These are phyloP conservation scores for Syrrhaptes paradoxus DNA, from an alignment of 2,113 vertebrate genomes.

Conservation along the genomic window DNA sequence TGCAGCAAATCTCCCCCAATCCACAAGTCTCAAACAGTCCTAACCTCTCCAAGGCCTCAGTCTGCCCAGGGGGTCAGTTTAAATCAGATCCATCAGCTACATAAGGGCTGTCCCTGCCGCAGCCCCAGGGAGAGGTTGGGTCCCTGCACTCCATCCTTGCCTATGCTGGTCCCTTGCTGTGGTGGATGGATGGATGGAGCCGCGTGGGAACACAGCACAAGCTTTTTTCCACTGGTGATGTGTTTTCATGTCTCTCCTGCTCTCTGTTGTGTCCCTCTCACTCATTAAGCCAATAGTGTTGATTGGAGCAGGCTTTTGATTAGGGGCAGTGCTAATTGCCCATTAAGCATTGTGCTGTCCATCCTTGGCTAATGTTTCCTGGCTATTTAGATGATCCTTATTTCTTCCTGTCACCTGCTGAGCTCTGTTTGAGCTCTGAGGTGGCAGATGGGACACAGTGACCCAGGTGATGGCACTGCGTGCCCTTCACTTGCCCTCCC, in stretches of 20 bases:
- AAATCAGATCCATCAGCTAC: not conserved
- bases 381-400: not conserved
- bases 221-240: not conserved
- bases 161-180: rapidly evolving
- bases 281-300: not conserved
- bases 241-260: not conserved
- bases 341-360: not conserved
- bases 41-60: not conserved
- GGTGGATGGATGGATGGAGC: not conserved
- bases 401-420: not conserved
- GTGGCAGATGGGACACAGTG: not conserved
- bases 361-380: not conserved
- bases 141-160: not conserved
- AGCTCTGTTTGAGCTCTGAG: not conserved
- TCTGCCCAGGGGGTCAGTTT: rapidly evolving
- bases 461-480: not conserved
- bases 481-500: not conserved
- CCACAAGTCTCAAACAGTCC: not conserved
- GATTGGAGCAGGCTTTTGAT: not conserved
- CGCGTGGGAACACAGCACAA: not conserved
- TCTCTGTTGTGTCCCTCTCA: not conserved
- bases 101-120: not conserved
- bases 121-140: not conserved
- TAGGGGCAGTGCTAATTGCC: not conserved
- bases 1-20: not conserved